Conservation (phyloP, 2,797 vertebrate species). For the Neoniphon sammara region DNA sequence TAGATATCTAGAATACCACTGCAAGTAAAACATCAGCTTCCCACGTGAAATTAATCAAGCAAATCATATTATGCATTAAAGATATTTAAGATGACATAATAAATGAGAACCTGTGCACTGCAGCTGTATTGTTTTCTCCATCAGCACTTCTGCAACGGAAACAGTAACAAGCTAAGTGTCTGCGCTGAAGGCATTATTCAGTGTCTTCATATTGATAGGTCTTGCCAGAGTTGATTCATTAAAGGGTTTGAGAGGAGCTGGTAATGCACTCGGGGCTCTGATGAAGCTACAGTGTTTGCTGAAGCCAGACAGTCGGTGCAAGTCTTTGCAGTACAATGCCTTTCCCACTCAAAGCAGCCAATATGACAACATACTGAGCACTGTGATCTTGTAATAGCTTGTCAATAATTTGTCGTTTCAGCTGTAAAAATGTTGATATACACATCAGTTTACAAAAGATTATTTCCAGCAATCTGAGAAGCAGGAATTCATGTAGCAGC, state of each 20-base stretch:
- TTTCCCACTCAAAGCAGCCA: conserved; percentile 6
- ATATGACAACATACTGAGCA: background rate
- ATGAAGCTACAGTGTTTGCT: conserved; percentile 63
- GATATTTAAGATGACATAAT: conserved; percentile 25
- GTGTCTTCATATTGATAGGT: conserved; percentile 77
- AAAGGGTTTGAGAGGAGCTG: conserved; percentile 72
- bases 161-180: conserved; percentile 73
- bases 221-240: conserved; percentile 82
- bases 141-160: conserved; percentile 73
- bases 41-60: background rate
- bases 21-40: background rate
- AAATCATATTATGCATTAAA: conserved; percentile 31
- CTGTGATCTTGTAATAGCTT: background rate
- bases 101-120: conserved; percentile 50
- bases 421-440: background rate
- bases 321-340: conserved; percentile 9
- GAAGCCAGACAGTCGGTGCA: conserved; percentile 49
- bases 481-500: background rate
- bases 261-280: conserved; percentile 75
- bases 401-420: background rate
- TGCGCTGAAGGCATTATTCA: conserved; percentile 78
- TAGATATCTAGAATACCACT: too few species aligned
- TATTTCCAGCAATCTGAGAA: background rate
- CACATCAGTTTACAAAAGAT: background rate
- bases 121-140: conserved; percentile 65